Conservation (phyloP, 2,797 vertebrate genomes). For the Emys orbicularis region DNA sequence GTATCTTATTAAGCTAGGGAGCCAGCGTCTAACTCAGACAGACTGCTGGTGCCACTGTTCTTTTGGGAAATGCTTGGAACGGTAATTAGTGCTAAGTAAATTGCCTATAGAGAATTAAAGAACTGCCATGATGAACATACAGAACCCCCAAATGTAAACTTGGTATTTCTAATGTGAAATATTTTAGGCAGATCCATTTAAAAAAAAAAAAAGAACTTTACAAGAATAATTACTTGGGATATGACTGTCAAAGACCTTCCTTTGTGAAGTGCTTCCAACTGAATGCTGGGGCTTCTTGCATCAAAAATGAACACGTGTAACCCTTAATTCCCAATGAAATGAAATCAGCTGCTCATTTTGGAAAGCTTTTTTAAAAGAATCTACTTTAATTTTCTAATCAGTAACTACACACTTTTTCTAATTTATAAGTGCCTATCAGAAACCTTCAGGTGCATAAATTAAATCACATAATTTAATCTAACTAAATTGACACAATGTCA, state of each 20-base stretch:
- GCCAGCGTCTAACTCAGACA: fast-evolving
- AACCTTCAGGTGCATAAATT: not conserved
- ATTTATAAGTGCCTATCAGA: slow-evolving; percentile 50
- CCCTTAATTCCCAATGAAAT: not conserved
- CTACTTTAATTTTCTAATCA: slow-evolving; percentile 57
- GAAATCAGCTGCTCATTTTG: slow-evolving; percentile 1
- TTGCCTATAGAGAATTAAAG: not conserved
- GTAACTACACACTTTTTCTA: not conserved
- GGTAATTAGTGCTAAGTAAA: not conserved
- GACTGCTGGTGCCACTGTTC: not conserved
- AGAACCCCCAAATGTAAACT: not conserved
- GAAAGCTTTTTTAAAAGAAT: slow-evolving; percentile 15
- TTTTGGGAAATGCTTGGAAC: not conserved
- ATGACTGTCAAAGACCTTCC: not conserved
- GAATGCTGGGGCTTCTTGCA: fast-evolving
- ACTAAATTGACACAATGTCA: not conserved
- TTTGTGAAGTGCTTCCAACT: not conserved
- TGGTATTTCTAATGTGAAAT: not conserved
- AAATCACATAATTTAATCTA: not conserved
- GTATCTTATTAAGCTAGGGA: not conserved
- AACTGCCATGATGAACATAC: fast-evolving
- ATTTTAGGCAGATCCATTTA: not conserved
- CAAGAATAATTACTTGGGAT: not conserved
- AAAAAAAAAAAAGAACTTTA: not conserved
- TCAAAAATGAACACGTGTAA: fast-evolving